A percentile compares a stretch with the other conserved stretches of the same genome.
These are phyloP conservation scores for Vipera ursinii DNA, from an alignment of 2,797 vertebrate genomes.

Conservation along the genomic window DNA sequence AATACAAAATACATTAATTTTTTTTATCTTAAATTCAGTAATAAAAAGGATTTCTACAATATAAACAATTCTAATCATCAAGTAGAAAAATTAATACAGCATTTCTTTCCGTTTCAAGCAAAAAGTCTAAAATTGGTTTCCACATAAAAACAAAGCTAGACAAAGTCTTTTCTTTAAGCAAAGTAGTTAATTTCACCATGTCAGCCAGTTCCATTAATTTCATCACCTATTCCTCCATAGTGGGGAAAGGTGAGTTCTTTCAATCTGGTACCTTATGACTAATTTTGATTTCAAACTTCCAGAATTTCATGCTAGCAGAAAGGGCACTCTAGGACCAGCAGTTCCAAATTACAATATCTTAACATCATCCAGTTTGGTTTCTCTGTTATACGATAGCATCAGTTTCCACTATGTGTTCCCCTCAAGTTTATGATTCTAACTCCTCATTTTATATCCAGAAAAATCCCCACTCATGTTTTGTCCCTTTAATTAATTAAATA, in stretches of 20 bases:
- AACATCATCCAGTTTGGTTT: not conserved
- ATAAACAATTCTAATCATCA: not conserved
- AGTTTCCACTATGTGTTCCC: not conserved
- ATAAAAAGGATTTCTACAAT: not conserved
- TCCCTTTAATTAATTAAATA: not conserved
- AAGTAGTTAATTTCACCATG: not conserved
- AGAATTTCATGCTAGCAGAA: not conserved
- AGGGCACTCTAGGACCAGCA: not conserved
- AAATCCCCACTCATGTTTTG: no score
- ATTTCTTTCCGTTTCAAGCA: not conserved
- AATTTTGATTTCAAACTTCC: not conserved
- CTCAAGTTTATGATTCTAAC: not conserved
- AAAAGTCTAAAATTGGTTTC: not conserved
- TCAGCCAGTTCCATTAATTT: not conserved
- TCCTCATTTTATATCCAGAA: not conserved
- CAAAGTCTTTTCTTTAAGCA: not conserved
- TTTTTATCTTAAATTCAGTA: not conserved
- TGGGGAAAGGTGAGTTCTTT: not conserved
- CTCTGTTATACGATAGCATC: not conserved
- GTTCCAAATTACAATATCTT: not conserved
- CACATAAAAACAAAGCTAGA: not conserved
- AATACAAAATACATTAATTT: not conserved
- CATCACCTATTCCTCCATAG: not conserved
- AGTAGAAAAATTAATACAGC: not conserved
- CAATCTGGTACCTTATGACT: not conserved